These are phyloP conservation scores for Ophioninae sp. DNA, from an alignment of 2,888 invertebrate genomes.

Conservation along the genomic window DNA sequence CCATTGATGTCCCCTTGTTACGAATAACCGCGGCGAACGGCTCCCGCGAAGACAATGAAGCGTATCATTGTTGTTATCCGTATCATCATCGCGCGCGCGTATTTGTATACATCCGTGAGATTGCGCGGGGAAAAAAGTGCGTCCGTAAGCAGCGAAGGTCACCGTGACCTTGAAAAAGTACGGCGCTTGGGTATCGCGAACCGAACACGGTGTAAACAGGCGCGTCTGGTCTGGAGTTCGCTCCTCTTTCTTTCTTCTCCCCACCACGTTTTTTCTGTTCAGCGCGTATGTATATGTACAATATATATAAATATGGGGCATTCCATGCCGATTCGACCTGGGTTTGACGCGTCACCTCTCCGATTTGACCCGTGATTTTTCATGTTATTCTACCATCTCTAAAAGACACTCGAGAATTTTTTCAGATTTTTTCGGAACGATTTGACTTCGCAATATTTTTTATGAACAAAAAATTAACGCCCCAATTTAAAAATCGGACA, in stretches of 20 bases:
- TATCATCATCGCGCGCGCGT: background rate
- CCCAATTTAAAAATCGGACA: too few relatives aligned
- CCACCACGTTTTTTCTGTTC: conserved; percentile 33
- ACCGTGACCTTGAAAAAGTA: conserved; percentile 64
- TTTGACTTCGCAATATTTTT: too few relatives aligned
- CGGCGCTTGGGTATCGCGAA: conserved; percentile 52
- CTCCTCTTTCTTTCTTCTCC: conserved; percentile 36
- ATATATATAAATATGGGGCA: background rate
- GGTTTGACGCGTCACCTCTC: too few relatives aligned
- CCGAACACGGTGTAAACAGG: conserved; percentile 54
- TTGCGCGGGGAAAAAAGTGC: conserved; percentile 13
- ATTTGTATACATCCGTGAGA: background rate
- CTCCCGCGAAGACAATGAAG: background rate
- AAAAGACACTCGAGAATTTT: too few relatives aligned
- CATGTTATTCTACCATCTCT: too few relatives aligned
- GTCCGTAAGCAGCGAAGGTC: conserved; percentile 63
- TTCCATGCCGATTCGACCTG: too few relatives aligned
- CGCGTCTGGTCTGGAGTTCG: conserved; percentile 59
- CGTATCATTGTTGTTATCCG: background rate
- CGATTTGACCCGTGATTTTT: too few relatives aligned
- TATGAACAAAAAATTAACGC: too few relatives aligned
- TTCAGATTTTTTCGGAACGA: too few relatives aligned
- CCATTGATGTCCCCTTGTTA: background rate
- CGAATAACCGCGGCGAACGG: background rate
- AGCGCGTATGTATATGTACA: background rate